A percentile compares a stretch with the other conserved stretches of the same genome.
phyloP scores from a whole-genome alignment of 2,113 vertebrate genomes.

The Hyaena hyaena region DNA sequence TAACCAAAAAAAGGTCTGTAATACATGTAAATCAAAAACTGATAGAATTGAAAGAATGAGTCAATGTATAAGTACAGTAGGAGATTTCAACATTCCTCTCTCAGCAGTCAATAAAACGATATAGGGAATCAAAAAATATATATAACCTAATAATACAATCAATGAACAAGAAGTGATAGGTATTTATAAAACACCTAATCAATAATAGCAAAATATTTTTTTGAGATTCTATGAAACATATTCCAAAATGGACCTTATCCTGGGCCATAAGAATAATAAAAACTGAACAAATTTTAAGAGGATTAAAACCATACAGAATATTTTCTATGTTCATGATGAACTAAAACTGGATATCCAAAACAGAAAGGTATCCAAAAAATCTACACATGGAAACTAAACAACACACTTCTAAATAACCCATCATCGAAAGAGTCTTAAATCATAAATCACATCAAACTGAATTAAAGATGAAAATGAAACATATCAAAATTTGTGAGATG shows the following conservation, averaged over 20 bases:
- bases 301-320: neutral
- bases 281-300: neutral
- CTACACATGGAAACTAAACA: neutral
- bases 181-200: neutral
- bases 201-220: neutral
- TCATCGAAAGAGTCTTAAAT: neutral
- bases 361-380: neutral
- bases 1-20: neutral
- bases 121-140: neutral
- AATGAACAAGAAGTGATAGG: neutral
- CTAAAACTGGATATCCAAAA: neutral
- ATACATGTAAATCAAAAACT: neutral
- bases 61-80: neutral
- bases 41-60: neutral
- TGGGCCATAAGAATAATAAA: neutral
- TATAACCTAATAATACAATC: neutral
- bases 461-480: neutral
- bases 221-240: neutral
- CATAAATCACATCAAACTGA: neutral
- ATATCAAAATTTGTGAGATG: neutral
- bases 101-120: neutral
- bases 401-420: neutral
- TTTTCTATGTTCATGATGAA: neutral
- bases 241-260: neutral
- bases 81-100: neutral